Base-by-base conservation (phyloP, 2,888 invertebrate species). In the Cerastis rubricosa region DNA sequence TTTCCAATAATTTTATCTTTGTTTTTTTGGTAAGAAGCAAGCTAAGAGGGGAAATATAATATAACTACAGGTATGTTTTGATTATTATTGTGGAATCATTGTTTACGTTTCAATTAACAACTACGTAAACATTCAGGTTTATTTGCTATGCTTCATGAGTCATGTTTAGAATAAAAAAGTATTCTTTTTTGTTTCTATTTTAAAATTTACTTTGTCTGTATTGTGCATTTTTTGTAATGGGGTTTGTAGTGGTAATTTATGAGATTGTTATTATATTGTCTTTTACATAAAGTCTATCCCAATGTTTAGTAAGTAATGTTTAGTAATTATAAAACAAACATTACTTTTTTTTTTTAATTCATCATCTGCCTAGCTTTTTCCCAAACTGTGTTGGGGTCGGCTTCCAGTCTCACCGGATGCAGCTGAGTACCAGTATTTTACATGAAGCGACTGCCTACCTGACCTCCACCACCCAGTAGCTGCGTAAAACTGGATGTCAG, bases 141-240 rank as follows among this genome's bases (percentile, higher is more conserved):
- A 57, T 19, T 19, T 49, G n/a, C n/a, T n/a, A n/a, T n/a, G n/a
- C n/a, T n/a, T n/a, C n/a, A 73, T 78, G 77, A 64, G 54, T 78
- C 80, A 74, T 61, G 19, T 59, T 22, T 12, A 17, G 2, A 76
- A 6, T n/a, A n/a, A n/a, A n/a, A n/a, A n/a, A n/a, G n/a, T n/a
- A n/a, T n/a, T n/a, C n/a, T n/a, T n/a, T n/a, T n/a, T n/a, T n/a
- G n/a, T n/a, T n/a, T n/a, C n/a, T n/a, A n/a, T n/a, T 35, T 35
- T 35, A 35, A 35, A 35, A 35, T 35, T 71, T 45, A 17, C 7
- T 67, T 71, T 17, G 25, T 40, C 17, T 17, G 6, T 45, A 25
- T 40, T 19, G 29, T 59, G 59, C 59, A 59, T 59, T 59, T 17
- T 59, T 59, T 59, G 29, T 29, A 59, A 2, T 19, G 3, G 29